Evolutionary conservation across 2,113 vertebrate species (phyloP).

Genomic region (Scortum barcoo): DNA sequence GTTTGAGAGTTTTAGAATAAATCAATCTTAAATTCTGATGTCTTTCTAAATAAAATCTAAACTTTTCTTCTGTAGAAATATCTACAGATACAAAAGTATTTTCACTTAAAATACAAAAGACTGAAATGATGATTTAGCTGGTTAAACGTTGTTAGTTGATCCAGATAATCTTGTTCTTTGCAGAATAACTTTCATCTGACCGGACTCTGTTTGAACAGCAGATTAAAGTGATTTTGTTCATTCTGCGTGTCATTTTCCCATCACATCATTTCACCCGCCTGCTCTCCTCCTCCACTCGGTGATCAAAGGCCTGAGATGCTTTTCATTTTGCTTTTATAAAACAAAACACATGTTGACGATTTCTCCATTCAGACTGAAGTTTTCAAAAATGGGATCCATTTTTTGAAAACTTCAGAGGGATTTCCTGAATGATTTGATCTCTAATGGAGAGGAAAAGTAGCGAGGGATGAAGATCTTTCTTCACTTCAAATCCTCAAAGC

Average conservation of each 20-base stretch:
- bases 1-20: background rate
- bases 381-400: background rate
- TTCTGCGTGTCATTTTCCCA: slow-evolving; percentile 36
- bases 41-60: background rate
- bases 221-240: slow-evolving; percentile 40
- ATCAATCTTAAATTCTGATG: background rate
- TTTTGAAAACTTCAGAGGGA: slow-evolving; percentile 46
- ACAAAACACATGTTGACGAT: slow-evolving; percentile 34
- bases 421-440: slow-evolving; percentile 33
- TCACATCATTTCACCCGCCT: slow-evolving; percentile 55
- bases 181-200: too few species aligned
- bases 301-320: slow-evolving; percentile 50
- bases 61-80: background rate
- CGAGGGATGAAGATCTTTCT: slow-evolving; percentile 29
- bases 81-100: background rate
- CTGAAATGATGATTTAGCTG: too few species aligned
- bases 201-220: background rate
- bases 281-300: slow-evolving; percentile 39
- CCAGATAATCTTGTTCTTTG: too few species aligned
- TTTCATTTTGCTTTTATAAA: slow-evolving; percentile 44
- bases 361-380: slow-evolving; percentile 8
- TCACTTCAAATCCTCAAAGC: slow-evolving; percentile 48
- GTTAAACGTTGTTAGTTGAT: too few species aligned
- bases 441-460: background rate
- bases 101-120: background rate